Percentiles rank a stretch among this genome's conserved stretches.
These are phyloP conservation scores for Lasioglossum baleicum DNA, from an alignment of 1,140 invertebrate genomes.

Conservation along the genomic window DNA sequence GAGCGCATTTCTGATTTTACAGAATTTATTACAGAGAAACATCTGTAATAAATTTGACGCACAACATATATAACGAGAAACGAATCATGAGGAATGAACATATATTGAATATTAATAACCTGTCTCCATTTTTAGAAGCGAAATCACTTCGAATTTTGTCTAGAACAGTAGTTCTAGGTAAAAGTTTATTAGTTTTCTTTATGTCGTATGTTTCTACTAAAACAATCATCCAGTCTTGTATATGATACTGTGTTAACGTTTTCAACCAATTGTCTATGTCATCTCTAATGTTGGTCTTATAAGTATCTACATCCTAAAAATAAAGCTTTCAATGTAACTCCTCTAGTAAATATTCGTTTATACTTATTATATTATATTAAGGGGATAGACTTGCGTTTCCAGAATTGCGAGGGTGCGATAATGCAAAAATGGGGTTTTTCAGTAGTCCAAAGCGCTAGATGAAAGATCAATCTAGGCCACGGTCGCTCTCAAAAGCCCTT, in stretches of 20 bases:
- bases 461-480: no score
- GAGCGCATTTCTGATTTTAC: slow-evolving; percentile 92
- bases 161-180: slow-evolving; percentile 94
- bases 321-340: background rate
- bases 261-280: slow-evolving; percentile 94
- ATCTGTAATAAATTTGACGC: slow-evolving; percentile 81
- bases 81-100: background rate
- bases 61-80: slow-evolving; percentile 9
- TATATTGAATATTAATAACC: slow-evolving; percentile 78
- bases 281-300: slow-evolving; percentile 91
- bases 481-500: no score
- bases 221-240: slow-evolving; percentile 96
- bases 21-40: slow-evolving; percentile 94
- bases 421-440: no score
- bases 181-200: slow-evolving; percentile 93
- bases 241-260: slow-evolving; percentile 86
- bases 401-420: no score
- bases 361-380: background rate
- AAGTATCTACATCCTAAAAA: slow-evolving; percentile 93
- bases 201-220: slow-evolving; percentile 95
- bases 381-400: no score
- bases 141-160: slow-evolving; percentile 97
- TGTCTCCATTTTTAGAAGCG: slow-evolving; percentile 91
- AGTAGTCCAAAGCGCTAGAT: no score
- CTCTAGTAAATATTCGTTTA: background rate